These are phyloP conservation scores for Sphenodon punctatus DNA, from an alignment of 2,797 vertebrate genomes.

Conservation along the genomic window DNA sequence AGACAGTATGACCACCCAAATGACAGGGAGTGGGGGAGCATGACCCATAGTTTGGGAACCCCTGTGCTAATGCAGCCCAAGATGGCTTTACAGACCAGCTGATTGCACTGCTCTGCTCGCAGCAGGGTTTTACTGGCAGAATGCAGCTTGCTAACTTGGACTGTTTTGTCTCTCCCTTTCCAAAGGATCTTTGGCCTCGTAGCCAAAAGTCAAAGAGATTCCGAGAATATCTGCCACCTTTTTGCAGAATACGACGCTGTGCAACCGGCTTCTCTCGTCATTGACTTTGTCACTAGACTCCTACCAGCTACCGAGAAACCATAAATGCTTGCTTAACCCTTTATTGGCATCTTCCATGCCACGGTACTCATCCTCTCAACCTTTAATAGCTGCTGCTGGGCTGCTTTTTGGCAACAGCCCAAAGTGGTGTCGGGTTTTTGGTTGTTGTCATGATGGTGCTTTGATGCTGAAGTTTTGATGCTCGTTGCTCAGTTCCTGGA, in stretches of 20 bases:
- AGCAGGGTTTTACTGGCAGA: too few relatives aligned
- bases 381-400: not conserved
- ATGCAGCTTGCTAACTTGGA: not conserved
- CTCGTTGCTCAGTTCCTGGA: not conserved
- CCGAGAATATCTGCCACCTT: conserved; percentile 88
- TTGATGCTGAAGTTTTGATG: not conserved
- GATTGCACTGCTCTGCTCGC: too few relatives aligned
- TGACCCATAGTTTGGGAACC: too few relatives aligned
- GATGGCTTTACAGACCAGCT: too few relatives aligned
- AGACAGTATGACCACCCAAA: too few relatives aligned
- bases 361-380: not conserved
- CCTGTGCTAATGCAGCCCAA: too few relatives aligned
- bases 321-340: not conserved
- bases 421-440: not conserved
- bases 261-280: conserved; percentile 75
- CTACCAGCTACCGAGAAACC: conserved; percentile 43
- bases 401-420: conserved; percentile 43
- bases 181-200: conserved; percentile 90
- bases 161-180: not conserved
- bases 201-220: conserved; percentile 82
- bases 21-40: too few relatives aligned
- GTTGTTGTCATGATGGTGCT: not conserved
- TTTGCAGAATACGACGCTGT: conserved; percentile 86
- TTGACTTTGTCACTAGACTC: conserved; percentile 74
- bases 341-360: not conserved